Percentiles rank a stretch among this genome's conserved stretches.
Conservation (phyloP, 2,113 vertebrate genomes). For the Actenoides hombroni region DNA sequence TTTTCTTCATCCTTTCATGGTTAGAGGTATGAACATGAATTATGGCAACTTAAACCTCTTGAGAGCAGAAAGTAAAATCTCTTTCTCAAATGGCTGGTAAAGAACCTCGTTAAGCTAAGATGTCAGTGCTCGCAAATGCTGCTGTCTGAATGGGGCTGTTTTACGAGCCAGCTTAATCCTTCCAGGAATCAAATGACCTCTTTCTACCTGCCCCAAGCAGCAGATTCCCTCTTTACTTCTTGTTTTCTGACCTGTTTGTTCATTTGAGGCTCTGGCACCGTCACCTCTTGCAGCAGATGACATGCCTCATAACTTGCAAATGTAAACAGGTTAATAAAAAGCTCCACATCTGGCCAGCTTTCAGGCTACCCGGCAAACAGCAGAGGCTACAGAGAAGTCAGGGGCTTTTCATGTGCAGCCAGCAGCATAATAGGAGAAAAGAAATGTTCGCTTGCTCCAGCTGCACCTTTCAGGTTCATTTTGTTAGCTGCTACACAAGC, state of each 20-base stretch:
- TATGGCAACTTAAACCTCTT: neutral
- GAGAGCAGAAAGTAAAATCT: neutral
- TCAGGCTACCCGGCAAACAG: neutral
- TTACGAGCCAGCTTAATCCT: conserved; percentile 48
- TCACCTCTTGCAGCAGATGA: neutral
- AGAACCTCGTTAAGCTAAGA: neutral
- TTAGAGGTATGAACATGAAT: conserved; percentile 34
- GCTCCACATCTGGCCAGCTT: neutral
- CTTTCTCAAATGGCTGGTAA: neutral
- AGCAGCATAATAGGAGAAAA: neutral
- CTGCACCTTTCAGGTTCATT: neutral
- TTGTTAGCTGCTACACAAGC: neutral
- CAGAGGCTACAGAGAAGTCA: neutral
- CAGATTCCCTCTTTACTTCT: neutral
- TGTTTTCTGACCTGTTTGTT: neutral
- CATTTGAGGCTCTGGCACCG: neutral
- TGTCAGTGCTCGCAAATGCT: neutral
- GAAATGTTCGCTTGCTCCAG: neutral
- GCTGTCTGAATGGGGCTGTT: neutral
- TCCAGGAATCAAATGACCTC: neutral
- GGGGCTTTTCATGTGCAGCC: neutral
- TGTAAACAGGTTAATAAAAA: neutral
- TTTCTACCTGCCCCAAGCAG: neutral
- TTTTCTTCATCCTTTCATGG: conserved; percentile 65
- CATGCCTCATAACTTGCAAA: neutral